These are phyloP conservation scores for Piaya cayana DNA, from an alignment of 2,113 vertebrate genomes.

Conservation along the genomic window DNA sequence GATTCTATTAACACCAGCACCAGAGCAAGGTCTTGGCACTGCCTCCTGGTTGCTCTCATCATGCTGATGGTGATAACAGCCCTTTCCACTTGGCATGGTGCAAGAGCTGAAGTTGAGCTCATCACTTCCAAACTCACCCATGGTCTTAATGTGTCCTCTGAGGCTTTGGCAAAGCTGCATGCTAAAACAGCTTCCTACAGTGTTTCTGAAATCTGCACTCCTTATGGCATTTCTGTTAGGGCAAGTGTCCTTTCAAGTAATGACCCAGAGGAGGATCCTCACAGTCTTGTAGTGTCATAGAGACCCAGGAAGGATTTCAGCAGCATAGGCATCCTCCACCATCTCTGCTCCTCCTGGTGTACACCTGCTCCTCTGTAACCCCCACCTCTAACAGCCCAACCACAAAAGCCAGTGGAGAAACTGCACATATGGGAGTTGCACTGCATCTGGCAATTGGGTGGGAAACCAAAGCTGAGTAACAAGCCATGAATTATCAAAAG, in stretches of 20 bases:
- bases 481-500: too few species aligned
- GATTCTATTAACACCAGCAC: background rate
- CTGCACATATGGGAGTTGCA: too few species aligned
- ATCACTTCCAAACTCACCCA: background rate
- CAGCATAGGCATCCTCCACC: too few species aligned
- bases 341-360: too few species aligned
- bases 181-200: background rate
- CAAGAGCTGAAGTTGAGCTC: background rate
- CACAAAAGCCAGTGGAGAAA: too few species aligned
- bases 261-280: background rate
- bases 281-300: background rate
- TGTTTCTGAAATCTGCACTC: background rate
- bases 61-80: background rate
- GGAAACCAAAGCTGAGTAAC: too few species aligned
- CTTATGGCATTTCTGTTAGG: background rate
- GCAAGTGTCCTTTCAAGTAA: too few species aligned
- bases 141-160: background rate
- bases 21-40: accelerated
- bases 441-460: too few species aligned
- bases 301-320: too few species aligned
- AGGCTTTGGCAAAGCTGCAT: background rate
- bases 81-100: background rate
- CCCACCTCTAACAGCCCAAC: too few species aligned
- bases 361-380: too few species aligned
- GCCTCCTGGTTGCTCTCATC: background rate